Conservation (phyloP, 1,140 invertebrate genomes). For the Eriocheir sinensis region DNA sequence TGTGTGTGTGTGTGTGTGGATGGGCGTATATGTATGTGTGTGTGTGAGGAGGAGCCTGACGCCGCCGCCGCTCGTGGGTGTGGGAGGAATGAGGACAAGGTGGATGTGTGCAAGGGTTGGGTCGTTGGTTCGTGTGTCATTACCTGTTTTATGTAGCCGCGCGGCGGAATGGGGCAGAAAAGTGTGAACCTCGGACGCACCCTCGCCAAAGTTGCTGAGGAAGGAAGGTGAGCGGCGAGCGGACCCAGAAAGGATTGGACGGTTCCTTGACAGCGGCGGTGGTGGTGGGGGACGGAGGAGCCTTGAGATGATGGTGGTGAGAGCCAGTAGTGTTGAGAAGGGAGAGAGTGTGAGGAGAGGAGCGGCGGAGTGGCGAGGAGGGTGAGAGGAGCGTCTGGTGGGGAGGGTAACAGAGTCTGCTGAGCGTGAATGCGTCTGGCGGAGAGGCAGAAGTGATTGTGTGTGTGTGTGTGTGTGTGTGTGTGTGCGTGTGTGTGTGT, state of each 20-base stretch:
- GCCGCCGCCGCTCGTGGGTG: neutral
- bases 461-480: conserved; percentile 20
- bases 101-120: neutral
- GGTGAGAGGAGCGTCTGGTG: neutral
- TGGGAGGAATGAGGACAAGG: conserved; percentile 21
- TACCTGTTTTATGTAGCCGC: no score
- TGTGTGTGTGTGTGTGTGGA: conserved; percentile 56
- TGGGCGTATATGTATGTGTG: conserved; percentile 17
- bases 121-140: neutral
- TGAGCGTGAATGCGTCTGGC: neutral
- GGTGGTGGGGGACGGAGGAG: no score
- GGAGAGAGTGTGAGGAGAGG: neutral
- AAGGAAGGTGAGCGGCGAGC: no score
- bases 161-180: no score
- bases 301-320: conserved; percentile 20
- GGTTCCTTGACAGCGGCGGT: neutral
- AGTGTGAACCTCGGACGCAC: neutral
- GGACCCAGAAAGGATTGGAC: conserved; percentile 5
- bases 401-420: neutral
- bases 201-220: neutral
- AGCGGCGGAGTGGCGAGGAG: neutral
- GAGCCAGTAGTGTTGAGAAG: neutral
- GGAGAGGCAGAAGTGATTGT: neutral
- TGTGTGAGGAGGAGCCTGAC: neutral
- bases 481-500: conserved; percentile 13